Conservation (phyloP, 2,113 vertebrate genomes). For the Charadrius vociferus region DNA sequence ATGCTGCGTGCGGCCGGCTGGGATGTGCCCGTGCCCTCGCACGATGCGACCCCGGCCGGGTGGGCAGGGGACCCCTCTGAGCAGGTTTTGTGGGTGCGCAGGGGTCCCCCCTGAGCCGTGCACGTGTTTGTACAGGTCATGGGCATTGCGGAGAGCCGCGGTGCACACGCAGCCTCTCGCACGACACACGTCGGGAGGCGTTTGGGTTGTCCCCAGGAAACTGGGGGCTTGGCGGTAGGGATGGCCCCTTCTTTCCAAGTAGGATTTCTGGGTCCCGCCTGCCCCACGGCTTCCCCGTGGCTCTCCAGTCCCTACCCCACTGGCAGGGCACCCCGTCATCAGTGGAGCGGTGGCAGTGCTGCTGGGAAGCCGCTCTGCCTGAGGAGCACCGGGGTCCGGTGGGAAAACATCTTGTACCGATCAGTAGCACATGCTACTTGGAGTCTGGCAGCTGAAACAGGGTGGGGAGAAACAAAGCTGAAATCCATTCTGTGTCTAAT, state of each 20-base stretch:
- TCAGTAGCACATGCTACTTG: conserved; percentile 66
- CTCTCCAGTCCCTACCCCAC: not conserved
- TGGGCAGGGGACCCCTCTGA: not conserved
- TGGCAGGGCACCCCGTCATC: not conserved
- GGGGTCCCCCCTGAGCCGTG: fast-evolving
- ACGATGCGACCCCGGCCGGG: fast-evolving
- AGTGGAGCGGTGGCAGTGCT: fast-evolving
- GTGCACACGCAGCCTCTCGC: fast-evolving
- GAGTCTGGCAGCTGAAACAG: conserved; percentile 64
- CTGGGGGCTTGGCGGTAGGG: not conserved
- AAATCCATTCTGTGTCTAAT: conserved; percentile 62
- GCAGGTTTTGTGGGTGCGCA: not conserved
- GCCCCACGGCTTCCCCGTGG: fast-evolving
- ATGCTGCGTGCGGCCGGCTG: fast-evolving
- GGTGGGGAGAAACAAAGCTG: conserved; percentile 65
- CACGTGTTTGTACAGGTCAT: fast-evolving
- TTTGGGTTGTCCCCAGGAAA: not conserved
- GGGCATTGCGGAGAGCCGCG: fast-evolving
- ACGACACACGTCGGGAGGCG: fast-evolving
- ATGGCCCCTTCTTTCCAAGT: not conserved
- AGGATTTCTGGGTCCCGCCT: not conserved
- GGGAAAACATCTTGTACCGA: conserved; percentile 60
- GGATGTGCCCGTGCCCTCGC: too few relatives aligned
- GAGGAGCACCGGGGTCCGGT: not conserved
- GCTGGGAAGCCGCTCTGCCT: not conserved